Percentiles rank a stretch among this genome's conserved stretches.
These are phyloP conservation scores for Mugil cephalus DNA, from an alignment of 2,113 vertebrate genomes.

Conservation along the genomic window DNA sequence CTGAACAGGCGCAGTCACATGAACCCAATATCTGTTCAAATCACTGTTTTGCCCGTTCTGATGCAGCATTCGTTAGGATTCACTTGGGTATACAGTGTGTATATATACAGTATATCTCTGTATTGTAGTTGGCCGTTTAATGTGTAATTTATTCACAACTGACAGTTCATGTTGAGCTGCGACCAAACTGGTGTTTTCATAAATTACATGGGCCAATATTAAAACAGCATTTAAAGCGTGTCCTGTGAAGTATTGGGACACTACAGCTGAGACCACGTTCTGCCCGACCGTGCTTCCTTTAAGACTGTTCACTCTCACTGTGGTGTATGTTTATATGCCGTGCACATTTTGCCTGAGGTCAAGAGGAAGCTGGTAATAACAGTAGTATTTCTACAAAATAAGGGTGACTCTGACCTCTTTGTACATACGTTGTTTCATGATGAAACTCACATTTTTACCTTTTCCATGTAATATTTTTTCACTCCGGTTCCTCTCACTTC, in stretches of 20 bases:
- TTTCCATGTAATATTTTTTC: background rate
- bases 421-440: conserved; percentile 41
- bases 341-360: conserved; percentile 14
- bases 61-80: conserved; percentile 1
- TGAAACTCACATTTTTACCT: conserved; percentile 20
- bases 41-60: background rate
- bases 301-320: conserved; percentile 23
- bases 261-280: background rate
- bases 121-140: conserved; percentile 4
- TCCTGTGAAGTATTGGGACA: conserved; percentile 3
- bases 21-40: background rate
- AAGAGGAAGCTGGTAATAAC: conserved; percentile 12
- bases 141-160: conserved; percentile 11
- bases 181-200: background rate
- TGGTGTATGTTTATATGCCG: conserved; percentile 14
- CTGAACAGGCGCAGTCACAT: background rate
- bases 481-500: background rate
- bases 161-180: background rate
- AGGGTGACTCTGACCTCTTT: conserved; percentile 25
- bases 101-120: too few species aligned
- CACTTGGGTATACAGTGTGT: background rate
- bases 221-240: conserved; percentile 4
- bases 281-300: conserved; percentile 17
- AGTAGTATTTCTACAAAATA: conserved; percentile 24
- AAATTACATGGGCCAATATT: background rate